Evolutionary conservation across 2,113 vertebrate genomes (phyloP), one percentile per base, ranked within the genome.

Genomic region (Megatriorchis doriae): DNA sequence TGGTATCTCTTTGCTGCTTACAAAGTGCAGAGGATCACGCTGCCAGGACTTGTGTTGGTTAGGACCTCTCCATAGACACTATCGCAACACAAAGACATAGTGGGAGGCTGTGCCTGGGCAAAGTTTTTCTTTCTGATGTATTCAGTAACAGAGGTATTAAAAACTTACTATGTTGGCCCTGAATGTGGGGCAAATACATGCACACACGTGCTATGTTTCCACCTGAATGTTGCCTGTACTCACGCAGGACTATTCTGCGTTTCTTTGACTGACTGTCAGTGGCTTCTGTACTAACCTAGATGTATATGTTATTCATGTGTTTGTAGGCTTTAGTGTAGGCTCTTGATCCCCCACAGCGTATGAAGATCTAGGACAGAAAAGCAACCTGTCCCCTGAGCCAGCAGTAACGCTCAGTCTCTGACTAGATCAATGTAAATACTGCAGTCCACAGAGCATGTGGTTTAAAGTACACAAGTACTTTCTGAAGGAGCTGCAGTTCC

Each of bases 221-320:
- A 42, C 16, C 7, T 16, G n/a, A 31, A 13, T 0, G 20, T 48
- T 65, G 67, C 31, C n/a, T 22, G 6, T 50, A 16, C 18, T 52
- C 38, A 12, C 0, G 3, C 40, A 42, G 40, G 19, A 53, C 40
- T 29, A 16, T 25, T 17, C 25, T 25, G n/a, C 3, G 0, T 72
- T 55, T 48, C 13, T 40, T 56, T 38, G 40, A 26, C 53, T 36
- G 34, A 20, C 45, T 21, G 3, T 55, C 47, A 26, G 48, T 10
- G 48, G 27, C 19, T 59, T 67, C 32, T 34, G 4, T 43, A 22
- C 32, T 38, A 27, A 18, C 27, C 5, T 22, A 18, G 18, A 18
- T 3, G 3, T 14, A 2, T 45, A 3, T 17, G 13, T 47, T 29
- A 23, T 5, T 27, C 7, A 0, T 19, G 43, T 7, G 6, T 22